Base-by-base conservation (phyloP, 1,140 invertebrate genomes). In the Apis laboriosa region DNA sequence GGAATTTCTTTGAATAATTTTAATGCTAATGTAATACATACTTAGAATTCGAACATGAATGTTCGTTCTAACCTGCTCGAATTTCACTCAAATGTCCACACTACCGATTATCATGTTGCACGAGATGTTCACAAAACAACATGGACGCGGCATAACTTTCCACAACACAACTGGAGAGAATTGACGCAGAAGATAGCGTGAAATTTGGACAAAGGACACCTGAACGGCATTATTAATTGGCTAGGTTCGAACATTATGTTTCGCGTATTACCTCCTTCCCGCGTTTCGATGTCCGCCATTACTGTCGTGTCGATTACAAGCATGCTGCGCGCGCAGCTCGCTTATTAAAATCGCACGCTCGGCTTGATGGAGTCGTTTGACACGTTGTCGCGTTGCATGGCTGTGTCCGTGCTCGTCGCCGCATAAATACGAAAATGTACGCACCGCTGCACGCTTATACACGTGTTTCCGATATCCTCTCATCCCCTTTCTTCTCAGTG, bases 291-390 rank as follows among this genome's bases (percentile, higher is more conserved):
- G 58, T 51, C 13, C 56, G n/a, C 24, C 1, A 5, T 13, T 4
- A 66, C 1, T 15, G 19, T 13, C 72, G 28, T 8, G 8, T 8
- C 73, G 34, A 21, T 79, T 28, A 79, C 7, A 56, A n/a, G 56
- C 43, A 49, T 43, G 12, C 17, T 43, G 12, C 17, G n/a, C 17
- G 55, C 9, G n/a, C 34, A 1, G 28, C 19, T 28, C 43, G 56
- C 77, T 80, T 80, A 80, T 80, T 80, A 80, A 80, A 80, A 80
- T 80, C 49, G n/a, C 55, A 72, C 68, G 68, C 56, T 58, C 43
- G 77, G 49, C 7, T 19, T 72, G 43, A 11, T 28, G 43, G 12
- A n/a, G 12, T 53, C 66, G 55, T 71, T 78, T 21, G 19, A 49
- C 66, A 34, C 55, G n/a, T 28, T n/a, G 8, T 64, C 56, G 19